Base-by-base conservation (phyloP, 2,888 invertebrate species). In the Drosophila recens region DNA sequence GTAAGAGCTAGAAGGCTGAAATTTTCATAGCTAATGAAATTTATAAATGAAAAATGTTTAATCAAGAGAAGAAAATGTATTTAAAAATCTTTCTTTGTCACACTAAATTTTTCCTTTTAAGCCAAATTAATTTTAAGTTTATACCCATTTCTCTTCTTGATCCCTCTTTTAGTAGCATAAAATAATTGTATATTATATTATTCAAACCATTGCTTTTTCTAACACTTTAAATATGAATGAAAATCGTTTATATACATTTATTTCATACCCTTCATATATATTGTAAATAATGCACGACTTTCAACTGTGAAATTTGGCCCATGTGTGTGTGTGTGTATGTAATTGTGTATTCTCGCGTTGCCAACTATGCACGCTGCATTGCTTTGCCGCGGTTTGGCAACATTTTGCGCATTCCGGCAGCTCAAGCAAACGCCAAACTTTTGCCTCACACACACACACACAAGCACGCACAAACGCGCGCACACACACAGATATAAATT, bases 381-480 rank as follows among this genome's bases (percentile, higher is more conserved):
- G 46, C 61, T 59, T 58, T 69, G 58, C 49, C 20, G 69, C 33
- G 67, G 69, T 71, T 58, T 58, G 34, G 54, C 40, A 72, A 72
- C 72, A 51, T 65, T 71, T 56, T 53, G 34, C 23, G 45, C 71
- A 65, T 64, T 71, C 58, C 58, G 30, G 8, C 36, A 49, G 58
- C 65, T 45, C 38, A 54, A 45, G 30, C 40, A 59, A 64, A 64
- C 27, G 65, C 43, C 15, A 53, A 71, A 71, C 71, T 70, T 71
- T 63, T 27, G 42, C 20, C 46, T 45, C 27, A 62, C 43, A 48
- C 34, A 36, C 20, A 20, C 43, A 48, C 34, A 36, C 1, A 17
- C 17, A 17, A n/a, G n/a, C 17, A 17, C 17, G 1, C 17, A 17
- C 17, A 17, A n/a, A n/a, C 17, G 1, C 17, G 1, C 17, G 1